phyloP scores from a whole-genome alignment of 2,888 invertebrate genomes.

The Lochmaea crataegi region DNA sequence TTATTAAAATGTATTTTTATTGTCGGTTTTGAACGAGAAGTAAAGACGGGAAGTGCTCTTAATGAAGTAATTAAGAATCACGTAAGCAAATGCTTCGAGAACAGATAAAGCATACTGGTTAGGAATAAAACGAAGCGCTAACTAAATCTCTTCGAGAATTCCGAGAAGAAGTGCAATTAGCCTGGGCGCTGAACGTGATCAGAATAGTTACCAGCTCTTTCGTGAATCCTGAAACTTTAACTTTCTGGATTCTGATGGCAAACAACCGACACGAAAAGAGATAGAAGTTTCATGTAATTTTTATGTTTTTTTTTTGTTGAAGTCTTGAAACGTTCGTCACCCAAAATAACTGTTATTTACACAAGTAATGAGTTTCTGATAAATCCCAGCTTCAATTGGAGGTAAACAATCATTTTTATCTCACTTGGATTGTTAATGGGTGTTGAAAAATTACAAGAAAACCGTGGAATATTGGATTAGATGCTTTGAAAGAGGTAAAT shows the following conservation, averaged over 20 bases:
- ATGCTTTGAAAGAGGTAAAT: too few relatives aligned
- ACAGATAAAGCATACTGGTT: slow-evolving; percentile 55
- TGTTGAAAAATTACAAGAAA: too few relatives aligned
- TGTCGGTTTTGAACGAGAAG: slow-evolving; percentile 39
- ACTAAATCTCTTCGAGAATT: slow-evolving; percentile 62
- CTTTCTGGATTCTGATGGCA: slow-evolving; percentile 52
- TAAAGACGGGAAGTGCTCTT: slow-evolving; percentile 44
- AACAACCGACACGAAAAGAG: slow-evolving; percentile 49
- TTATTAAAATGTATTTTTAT: slow-evolving; percentile 31
- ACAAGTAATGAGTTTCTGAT: background rate
- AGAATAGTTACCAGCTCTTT: slow-evolving; percentile 56
- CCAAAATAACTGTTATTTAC: slow-evolving; percentile 2
- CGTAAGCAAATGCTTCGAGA: slow-evolving; percentile 59
- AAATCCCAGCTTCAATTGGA: background rate
- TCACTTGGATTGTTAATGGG: too few relatives aligned
- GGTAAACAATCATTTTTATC: background rate
- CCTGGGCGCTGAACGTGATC: slow-evolving; percentile 61
- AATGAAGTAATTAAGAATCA: slow-evolving; percentile 61
- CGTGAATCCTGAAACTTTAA: slow-evolving; percentile 44
- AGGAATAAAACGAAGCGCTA: slow-evolving; percentile 59
- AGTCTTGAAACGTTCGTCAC: slow-evolving; percentile 25
- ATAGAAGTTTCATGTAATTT: slow-evolving; percentile 38
- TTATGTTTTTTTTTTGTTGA: slow-evolving; percentile 25
- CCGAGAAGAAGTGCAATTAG: slow-evolving; percentile 64
- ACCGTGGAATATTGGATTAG: too few relatives aligned